Base-by-base conservation (phyloP, 2,797 vertebrate genomes). In the Eidolon dupreanum region DNA sequence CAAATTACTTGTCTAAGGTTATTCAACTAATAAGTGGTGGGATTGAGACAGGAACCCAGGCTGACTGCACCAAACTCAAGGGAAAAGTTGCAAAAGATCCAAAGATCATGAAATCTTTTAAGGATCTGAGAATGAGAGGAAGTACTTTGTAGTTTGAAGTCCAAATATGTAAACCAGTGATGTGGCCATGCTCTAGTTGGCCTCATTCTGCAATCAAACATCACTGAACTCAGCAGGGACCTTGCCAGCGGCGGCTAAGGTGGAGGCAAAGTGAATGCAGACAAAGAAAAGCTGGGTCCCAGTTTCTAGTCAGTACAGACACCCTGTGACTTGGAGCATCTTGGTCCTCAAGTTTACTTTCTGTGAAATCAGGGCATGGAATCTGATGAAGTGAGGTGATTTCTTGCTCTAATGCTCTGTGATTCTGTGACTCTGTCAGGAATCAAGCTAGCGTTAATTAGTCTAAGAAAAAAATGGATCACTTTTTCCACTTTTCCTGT, bases 381-480 rank as follows among this genome's bases (percentile, higher is more conserved):
- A 53, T 15, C 82, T 74, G 43, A 81, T 36, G 33, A 28, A 57
- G 6, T 31, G 55, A 85, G 24, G 24, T 31, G 41, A 8, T n/a
- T 74, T 91, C 38, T 49, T 75, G 31, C 5, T 78, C 31, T 36
- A 26, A 59, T 26, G 8, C 17, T 93, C 19, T 41, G 57, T 73
- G 74, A 70, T 49, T 71, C 77, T 79, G 59, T 83, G 75, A 74
- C 51, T 33, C 33, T 71, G 74, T 83, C 36, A 55, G 75, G 41
- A 96, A 53, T 71, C 33, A 66, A 91, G 57, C 41, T 20, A 82
- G 78, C 31, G 36, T 77, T 91, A 93, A 41, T 77, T 91, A 93
- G 5, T 66, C 77, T 73, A 79, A 74, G 57, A 7, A 68, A n/a
- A 71, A n/a, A 33, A 57, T 0, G 10, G 49, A 74, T 73, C 8